Percentiles rank a stretch among this genome's conserved stretches.
Evolutionary conservation across 1,140 invertebrate genomes (phyloP).

Genomic region (Papilio polytes): DNA sequence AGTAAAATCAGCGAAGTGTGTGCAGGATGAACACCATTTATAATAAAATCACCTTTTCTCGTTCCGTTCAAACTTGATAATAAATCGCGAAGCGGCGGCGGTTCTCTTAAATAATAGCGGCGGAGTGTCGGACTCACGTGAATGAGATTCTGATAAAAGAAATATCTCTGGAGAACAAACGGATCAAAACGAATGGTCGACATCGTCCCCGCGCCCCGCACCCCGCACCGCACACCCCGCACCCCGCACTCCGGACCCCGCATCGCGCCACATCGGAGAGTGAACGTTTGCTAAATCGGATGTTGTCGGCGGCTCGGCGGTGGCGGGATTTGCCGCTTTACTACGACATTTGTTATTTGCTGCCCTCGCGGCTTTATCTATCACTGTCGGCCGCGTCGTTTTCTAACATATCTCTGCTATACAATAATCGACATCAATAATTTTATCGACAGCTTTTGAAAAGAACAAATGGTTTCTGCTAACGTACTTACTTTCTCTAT

Average conservation of each 20-base stretch:
- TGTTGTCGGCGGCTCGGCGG: conserved; percentile 27
- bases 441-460: conserved; percentile 34
- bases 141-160: conserved; percentile 67
- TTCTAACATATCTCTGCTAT: conserved; percentile 13
- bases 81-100: conserved; percentile 54
- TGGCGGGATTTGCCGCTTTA: conserved; percentile 42
- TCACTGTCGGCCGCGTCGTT: conserved; percentile 47
- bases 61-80: conserved; percentile 56
- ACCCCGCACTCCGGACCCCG: too few relatives aligned
- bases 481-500: background rate
- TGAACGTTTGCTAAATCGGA: conserved; percentile 44
- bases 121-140: conserved; percentile 50
- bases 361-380: conserved; percentile 51
- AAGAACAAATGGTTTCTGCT: background rate
- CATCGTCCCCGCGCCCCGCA: conserved; percentile 26
- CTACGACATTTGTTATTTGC: conserved; percentile 50
- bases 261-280: conserved; percentile 29
- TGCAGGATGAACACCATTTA: conserved; percentile 50
- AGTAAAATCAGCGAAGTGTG: conserved; percentile 35
- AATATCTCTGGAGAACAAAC: conserved; percentile 70
- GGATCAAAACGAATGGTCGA: conserved; percentile 63
- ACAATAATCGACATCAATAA: conserved; percentile 37
- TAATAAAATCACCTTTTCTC: conserved; percentile 55
- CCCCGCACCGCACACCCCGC: too few relatives aligned
- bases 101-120: conserved; percentile 50